These are phyloP conservation scores for Capreolus pygargus DNA, from an alignment of 2,113 vertebrate species.

Conservation along the genomic window DNA sequence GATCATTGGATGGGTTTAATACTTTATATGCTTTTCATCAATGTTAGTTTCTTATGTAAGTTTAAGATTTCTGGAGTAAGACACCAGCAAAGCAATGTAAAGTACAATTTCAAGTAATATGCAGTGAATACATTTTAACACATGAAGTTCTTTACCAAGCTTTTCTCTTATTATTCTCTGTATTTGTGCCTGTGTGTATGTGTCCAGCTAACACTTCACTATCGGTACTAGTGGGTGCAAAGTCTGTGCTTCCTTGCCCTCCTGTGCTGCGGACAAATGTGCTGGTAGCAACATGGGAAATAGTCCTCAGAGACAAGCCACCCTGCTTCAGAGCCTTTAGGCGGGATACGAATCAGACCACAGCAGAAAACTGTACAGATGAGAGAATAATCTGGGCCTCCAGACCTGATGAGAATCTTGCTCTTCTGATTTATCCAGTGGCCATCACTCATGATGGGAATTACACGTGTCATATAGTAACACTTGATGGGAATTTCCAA, in stretches of 20 bases:
- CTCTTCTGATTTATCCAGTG: slow-evolving; percentile 68
- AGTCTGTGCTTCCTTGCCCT: not conserved
- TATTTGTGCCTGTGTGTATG: not conserved
- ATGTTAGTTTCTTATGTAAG: not conserved
- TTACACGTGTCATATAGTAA: not conserved
- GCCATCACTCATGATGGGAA: slow-evolving; percentile 60
- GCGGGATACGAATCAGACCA: accelerated
- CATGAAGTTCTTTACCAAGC: not conserved
- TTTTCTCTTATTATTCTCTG: not conserved
- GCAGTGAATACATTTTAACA: not conserved
- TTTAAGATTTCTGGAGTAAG: not conserved
- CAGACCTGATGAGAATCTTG: accelerated
- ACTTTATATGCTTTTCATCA: not conserved
- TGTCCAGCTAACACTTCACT: not conserved
- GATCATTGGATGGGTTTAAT: not conserved
- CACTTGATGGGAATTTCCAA: not conserved
- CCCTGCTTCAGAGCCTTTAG: not conserved
- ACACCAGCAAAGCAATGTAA: not conserved
- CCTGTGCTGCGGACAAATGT: accelerated
- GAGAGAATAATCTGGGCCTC: slow-evolving; percentile 57
- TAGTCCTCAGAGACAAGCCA: not conserved
- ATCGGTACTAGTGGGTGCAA: not conserved
- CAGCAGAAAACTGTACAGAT: slow-evolving; percentile 42
- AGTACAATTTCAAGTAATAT: not conserved
- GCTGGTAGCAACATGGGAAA: slow-evolving; percentile 3